A percentile compares a stretch with the other conserved stretches of the same genome.
Conservation (phyloP, 2,113 vertebrate species). For the Abramis brama region DNA sequence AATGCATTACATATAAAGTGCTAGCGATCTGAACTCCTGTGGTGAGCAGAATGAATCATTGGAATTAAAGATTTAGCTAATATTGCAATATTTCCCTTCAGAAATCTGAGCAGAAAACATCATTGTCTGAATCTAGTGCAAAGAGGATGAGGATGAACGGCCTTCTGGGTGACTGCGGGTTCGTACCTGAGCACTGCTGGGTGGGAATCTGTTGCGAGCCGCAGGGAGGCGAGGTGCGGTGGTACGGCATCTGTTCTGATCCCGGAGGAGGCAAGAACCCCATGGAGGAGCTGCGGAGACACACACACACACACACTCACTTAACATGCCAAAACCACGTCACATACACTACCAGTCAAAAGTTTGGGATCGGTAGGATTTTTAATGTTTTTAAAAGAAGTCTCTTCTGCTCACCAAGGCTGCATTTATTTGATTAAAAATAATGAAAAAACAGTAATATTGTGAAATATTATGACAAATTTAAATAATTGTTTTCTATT, state of each 20-base stretch:
- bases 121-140: background rate
- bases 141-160: background rate
- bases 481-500: no score
- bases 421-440: no score
- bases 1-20: no score
- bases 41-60: no score
- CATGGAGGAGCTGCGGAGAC: slow-evolving; percentile 78
- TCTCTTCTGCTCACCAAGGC: no score
- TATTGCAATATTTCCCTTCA: background rate
- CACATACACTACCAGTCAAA: background rate
- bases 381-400: no score
- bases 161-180: background rate
- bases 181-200: slow-evolving; percentile 86
- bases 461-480: no score
- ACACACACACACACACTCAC: background rate
- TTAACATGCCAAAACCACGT: background rate
- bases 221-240: slow-evolving; percentile 84
- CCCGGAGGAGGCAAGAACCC: slow-evolving; percentile 85
- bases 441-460: no score
- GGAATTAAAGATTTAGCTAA: background rate
- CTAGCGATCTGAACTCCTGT: no score
- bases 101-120: background rate
- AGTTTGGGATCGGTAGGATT: no score
- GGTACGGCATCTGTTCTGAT: slow-evolving; percentile 86
- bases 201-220: slow-evolving; percentile 82